Percentiles rank a stretch among this genome's conserved stretches.
Conservation (phyloP, 2,113 vertebrate species). For the Pteronura brasiliensis region DNA sequence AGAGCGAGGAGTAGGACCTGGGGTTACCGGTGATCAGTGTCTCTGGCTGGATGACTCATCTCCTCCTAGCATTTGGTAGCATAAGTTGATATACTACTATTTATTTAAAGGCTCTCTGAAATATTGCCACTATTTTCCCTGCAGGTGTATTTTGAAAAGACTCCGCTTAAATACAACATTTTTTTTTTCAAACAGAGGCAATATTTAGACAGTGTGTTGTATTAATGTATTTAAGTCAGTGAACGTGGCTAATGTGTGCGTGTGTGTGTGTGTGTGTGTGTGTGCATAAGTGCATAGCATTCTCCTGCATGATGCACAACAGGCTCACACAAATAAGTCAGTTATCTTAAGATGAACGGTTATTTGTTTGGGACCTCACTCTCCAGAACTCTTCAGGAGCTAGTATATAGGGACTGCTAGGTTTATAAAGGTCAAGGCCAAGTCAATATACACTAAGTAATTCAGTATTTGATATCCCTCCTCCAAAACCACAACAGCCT, state of each 20-base stretch:
- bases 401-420: not conserved
- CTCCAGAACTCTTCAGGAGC: not conserved
- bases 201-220: not conserved
- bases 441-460: not conserved
- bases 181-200: constrained; percentile 41
- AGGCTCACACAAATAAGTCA: not conserved
- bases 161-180: not conserved
- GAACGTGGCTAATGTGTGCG: not conserved
- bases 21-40: not conserved
- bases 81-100: not conserved
- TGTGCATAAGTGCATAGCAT: not conserved
- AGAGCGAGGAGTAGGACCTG: not conserved
- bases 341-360: not conserved
- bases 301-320: not conserved
- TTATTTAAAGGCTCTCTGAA: constrained; percentile 14
- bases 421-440: not conserved
- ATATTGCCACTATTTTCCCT: not conserved
- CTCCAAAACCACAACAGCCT: not conserved
- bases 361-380: not conserved
- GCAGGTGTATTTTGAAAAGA: constrained; percentile 2
- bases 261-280: too few species aligned
- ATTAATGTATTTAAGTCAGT: not conserved
- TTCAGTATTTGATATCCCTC: not conserved
- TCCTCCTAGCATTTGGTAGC: not conserved
- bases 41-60: not conserved